These are phyloP conservation scores for Caenorhabditis tropicalis DNA, from an alignment of 1,140 invertebrate species.

Conservation along the genomic window DNA sequence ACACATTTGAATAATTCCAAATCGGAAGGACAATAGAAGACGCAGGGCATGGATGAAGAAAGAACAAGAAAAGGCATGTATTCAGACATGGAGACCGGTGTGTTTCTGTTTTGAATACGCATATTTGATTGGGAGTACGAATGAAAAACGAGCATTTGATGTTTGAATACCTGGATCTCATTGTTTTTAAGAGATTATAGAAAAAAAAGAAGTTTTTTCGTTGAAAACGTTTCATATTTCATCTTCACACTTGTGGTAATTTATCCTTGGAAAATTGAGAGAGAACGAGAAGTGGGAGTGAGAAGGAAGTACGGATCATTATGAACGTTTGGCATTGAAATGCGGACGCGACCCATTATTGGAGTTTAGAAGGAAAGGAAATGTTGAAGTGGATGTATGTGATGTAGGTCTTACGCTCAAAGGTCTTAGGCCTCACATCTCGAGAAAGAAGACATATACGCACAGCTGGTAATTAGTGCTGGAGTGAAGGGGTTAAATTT, in stretches of 20 bases:
- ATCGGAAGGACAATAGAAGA: conserved; percentile 41
- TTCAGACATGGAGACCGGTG: conserved; percentile 22
- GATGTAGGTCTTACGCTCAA: conserved; percentile 11
- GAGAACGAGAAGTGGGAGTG: background rate
- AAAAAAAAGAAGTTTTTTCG: background rate
- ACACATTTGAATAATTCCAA: conserved; percentile 45
- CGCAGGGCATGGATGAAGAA: conserved; percentile 8
- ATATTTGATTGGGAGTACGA: conserved; percentile 28
- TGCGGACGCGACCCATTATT: conserved; percentile 17
- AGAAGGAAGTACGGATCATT: conserved; percentile 27
- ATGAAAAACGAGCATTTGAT: background rate
- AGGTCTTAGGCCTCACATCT: conserved; percentile 10
- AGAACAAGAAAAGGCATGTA: conserved; percentile 6
- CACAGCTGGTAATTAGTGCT: conserved; percentile 41
- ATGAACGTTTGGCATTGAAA: conserved; percentile 42
- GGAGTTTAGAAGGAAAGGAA: conserved; percentile 15
- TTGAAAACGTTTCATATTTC: background rate
- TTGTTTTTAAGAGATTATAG: background rate
- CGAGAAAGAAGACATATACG: conserved; percentile 40
- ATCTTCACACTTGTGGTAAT: conserved; percentile 22
- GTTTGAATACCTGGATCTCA: background rate
- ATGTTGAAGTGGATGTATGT: conserved; percentile 40
- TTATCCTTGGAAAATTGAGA: conserved; percentile 28
- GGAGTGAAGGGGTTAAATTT: background rate
- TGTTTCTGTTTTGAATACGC: conserved; percentile 32